Evolutionary conservation across 2,888 invertebrate genomes (phyloP).

Genomic region (Mongoloraphidia duomilia): DNA sequence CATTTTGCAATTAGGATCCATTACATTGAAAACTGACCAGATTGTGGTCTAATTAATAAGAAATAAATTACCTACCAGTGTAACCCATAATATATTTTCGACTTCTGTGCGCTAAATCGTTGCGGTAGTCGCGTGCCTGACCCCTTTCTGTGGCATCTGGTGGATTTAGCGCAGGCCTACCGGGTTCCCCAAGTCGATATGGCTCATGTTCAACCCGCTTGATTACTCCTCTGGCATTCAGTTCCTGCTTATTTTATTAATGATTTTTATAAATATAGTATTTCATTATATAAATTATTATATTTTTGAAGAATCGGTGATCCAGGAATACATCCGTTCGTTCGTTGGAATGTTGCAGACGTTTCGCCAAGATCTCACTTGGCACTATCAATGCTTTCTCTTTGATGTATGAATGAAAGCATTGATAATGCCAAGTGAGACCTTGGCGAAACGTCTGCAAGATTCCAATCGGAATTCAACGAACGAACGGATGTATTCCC

Average conservation of each 20-base stretch:
- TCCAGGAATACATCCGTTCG: no score
- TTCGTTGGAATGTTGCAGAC: no score
- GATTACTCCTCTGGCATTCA: constrained; percentile 29
- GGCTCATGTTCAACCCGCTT: constrained; percentile 36
- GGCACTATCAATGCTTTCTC: no score
- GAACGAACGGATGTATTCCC: no score
- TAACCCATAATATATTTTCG: constrained; percentile 51
- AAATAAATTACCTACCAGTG: constrained; percentile 34
- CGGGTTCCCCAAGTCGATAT: constrained; percentile 39
- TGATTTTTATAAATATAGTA: neutral
- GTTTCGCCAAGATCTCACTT: no score
- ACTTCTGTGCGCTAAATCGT: constrained; percentile 30
- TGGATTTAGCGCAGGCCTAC: constrained; percentile 21
- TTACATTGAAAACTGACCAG: no score
- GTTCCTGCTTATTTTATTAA: constrained; percentile 22
- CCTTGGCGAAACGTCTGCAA: no score
- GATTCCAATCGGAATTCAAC: no score
- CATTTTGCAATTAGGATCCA: no score
- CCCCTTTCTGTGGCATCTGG: constrained; percentile 24
- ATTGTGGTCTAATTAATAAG: neutral
- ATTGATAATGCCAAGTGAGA: no score
- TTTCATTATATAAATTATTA: neutral
- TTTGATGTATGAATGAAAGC: no score
- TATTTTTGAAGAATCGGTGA: no score
- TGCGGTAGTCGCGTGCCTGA: constrained; percentile 30